Percentiles rank a stretch among this genome's conserved stretches.
Evolutionary conservation across 2,113 vertebrate genomes (phyloP).

Genomic region (Oncorhynchus masou): DNA sequence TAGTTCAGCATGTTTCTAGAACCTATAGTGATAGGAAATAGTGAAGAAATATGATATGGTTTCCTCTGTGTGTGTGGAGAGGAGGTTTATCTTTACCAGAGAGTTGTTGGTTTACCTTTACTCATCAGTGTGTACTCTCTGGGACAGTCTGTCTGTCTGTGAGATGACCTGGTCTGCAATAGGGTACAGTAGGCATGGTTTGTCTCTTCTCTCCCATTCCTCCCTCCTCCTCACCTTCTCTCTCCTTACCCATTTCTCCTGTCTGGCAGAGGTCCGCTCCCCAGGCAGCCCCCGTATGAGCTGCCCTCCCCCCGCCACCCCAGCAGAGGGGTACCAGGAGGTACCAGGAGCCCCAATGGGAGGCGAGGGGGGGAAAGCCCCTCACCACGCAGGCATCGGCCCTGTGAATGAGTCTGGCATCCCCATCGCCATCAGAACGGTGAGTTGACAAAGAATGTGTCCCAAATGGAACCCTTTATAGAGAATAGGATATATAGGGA

Average conservation of each 20-base stretch:
- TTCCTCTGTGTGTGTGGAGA: neutral
- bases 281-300: slow-evolving; percentile 59
- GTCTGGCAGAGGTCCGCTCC: slow-evolving; percentile 58
- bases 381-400: slow-evolving; percentile 82
- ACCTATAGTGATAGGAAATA: no score
- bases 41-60: neutral
- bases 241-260: neutral
- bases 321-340: slow-evolving; percentile 19
- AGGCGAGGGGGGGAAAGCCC: slow-evolving; percentile 80
- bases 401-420: slow-evolving; percentile 86
- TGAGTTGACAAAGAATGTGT: slow-evolving; percentile 60
- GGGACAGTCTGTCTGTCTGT: neutral
- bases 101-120: neutral
- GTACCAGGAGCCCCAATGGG: slow-evolving; percentile 75
- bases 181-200: neutral
- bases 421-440: slow-evolving; percentile 83
- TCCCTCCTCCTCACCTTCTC: slow-evolving; percentile 2
- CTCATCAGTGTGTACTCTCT: neutral
- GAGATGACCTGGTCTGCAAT: neutral
- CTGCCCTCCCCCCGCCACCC: slow-evolving; percentile 31
- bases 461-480: no score
- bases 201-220: neutral
- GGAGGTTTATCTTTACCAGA: neutral
- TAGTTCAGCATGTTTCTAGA: no score
- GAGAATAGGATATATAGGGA: no score